These are phyloP conservation scores for Thymelicus sylvestris DNA, from an alignment of 2,888 invertebrate species.

Conservation along the genomic window DNA sequence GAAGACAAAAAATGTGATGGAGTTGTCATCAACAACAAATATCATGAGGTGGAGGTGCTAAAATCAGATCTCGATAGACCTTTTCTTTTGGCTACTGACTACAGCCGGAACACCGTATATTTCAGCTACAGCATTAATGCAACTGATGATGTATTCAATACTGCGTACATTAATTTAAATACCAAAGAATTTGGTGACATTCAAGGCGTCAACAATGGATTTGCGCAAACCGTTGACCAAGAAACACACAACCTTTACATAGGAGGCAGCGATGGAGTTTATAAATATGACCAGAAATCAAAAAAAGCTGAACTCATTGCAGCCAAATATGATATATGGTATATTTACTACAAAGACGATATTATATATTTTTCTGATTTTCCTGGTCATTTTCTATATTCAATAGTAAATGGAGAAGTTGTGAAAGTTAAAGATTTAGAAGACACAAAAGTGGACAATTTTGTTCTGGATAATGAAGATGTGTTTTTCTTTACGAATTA, in stretches of 20 bases:
- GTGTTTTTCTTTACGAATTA: constrained; percentile 63
- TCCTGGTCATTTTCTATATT: constrained; percentile 65
- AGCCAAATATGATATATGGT: constrained; percentile 63
- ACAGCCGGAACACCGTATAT: constrained; percentile 61
- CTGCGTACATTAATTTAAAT: constrained; percentile 61
- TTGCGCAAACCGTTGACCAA: constrained; percentile 66
- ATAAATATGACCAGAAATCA: constrained; percentile 59
- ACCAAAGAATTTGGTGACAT: constrained; percentile 58
- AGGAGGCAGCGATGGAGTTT: constrained; percentile 67
- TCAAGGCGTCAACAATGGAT: constrained; percentile 58
- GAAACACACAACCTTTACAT: constrained; percentile 62
- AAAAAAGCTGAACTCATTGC: constrained; percentile 58
- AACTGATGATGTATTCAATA: constrained; percentile 56
- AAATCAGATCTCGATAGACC: constrained; percentile 61
- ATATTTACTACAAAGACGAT: constrained; percentile 62
- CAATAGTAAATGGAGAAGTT: constrained; percentile 53
- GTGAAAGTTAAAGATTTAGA: constrained; percentile 62
- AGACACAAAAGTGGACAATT: constrained; percentile 68
- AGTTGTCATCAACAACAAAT: constrained; percentile 52
- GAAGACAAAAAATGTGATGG: constrained; percentile 51
- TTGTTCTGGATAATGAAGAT: constrained; percentile 64
- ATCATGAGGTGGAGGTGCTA: constrained; percentile 59
- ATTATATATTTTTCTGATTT: constrained; percentile 62
- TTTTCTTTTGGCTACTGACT: constrained; percentile 61
- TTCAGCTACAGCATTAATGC: constrained; percentile 63